phyloP scores from a whole-genome alignment of 2,113 vertebrate genomes.

The Chaenocephalus aceratus region DNA sequence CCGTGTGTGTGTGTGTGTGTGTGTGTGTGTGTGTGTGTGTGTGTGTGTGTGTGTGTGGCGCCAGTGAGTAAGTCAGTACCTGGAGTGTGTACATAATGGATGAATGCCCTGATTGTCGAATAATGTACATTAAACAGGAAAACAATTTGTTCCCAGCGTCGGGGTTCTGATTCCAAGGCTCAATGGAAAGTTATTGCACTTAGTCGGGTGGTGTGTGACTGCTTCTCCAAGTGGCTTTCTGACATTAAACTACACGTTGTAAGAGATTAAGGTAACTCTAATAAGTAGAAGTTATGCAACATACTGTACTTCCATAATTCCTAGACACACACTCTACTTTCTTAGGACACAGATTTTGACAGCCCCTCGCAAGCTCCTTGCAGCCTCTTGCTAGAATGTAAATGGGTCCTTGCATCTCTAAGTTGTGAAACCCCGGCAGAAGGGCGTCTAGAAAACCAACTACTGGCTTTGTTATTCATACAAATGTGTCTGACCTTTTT shows the following conservation, averaged over 20 bases:
- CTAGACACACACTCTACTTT: not conserved
- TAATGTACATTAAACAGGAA: not conserved
- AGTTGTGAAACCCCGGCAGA: not conserved
- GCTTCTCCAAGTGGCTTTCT: not conserved
- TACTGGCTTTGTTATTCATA: not conserved
- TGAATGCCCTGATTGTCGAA: not conserved
- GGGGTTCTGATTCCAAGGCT: not conserved
- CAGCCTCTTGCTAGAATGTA: conserved; percentile 10
- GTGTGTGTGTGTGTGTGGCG: no score
- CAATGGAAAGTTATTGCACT: conserved; percentile 11
- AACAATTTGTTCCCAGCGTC: not conserved
- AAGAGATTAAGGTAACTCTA: not conserved
- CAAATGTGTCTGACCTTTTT: not conserved
- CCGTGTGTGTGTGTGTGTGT: no score
- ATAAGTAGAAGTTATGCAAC: not conserved
- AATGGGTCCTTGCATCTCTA: conserved; percentile 25
- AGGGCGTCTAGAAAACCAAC: not conserved
- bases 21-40: not conserved
- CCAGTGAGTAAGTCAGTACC: no score
- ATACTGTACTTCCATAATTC: not conserved
- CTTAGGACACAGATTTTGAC: not conserved
- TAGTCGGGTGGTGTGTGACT: not conserved
- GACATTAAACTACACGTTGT: not conserved
- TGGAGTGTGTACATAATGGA: not conserved
- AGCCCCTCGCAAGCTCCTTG: not conserved